Percentiles rank a stretch among this genome's conserved stretches.
These are phyloP conservation scores for Halichoeres trimaculatus DNA, from an alignment of 2,113 vertebrate species.

Conservation along the genomic window DNA sequence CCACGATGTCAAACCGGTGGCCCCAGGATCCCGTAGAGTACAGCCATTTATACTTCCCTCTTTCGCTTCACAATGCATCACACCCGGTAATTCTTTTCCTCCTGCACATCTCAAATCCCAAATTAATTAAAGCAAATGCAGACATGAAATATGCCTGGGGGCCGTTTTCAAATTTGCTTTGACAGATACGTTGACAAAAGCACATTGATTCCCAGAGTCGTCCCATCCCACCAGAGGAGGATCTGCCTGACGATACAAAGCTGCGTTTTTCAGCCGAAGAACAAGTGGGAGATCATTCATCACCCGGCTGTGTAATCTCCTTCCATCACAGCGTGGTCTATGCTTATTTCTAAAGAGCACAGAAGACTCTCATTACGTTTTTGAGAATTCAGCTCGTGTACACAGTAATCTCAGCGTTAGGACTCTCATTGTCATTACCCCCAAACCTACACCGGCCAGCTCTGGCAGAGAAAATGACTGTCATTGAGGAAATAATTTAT, in stretches of 20 bases:
- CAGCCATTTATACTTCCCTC: neutral
- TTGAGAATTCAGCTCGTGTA: slow-evolving; percentile 31
- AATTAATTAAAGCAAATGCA: slow-evolving; percentile 62
- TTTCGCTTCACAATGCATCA: neutral
- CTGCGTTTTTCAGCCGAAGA: neutral
- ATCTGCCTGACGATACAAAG: slow-evolving; percentile 8
- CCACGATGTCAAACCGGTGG: no score
- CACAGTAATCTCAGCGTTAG: slow-evolving; percentile 38
- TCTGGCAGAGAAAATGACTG: slow-evolving; percentile 38
- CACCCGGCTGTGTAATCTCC: slow-evolving; percentile 11
- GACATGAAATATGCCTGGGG: slow-evolving; percentile 51
- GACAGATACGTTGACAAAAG: slow-evolving; percentile 63
- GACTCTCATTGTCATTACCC: slow-evolving; percentile 44
- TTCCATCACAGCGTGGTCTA: slow-evolving; percentile 3
- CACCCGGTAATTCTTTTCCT: neutral
- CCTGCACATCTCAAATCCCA: slow-evolving; percentile 45
- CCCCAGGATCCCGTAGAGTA: neutral
- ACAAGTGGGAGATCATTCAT: slow-evolving; percentile 7
- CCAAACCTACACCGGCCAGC: slow-evolving; percentile 14
- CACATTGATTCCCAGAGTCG: slow-evolving; percentile 39
- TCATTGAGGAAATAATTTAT: slow-evolving; percentile 40
- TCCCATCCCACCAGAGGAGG: slow-evolving; percentile 19
- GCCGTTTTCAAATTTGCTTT: slow-evolving; percentile 66
- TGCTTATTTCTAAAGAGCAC: slow-evolving; percentile 6
- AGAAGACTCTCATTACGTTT: neutral